Evolutionary conservation across 37 sponge, comb jelly and placozoan genomes (phyloP).

Genomic region (Geodia barretti): DNA sequence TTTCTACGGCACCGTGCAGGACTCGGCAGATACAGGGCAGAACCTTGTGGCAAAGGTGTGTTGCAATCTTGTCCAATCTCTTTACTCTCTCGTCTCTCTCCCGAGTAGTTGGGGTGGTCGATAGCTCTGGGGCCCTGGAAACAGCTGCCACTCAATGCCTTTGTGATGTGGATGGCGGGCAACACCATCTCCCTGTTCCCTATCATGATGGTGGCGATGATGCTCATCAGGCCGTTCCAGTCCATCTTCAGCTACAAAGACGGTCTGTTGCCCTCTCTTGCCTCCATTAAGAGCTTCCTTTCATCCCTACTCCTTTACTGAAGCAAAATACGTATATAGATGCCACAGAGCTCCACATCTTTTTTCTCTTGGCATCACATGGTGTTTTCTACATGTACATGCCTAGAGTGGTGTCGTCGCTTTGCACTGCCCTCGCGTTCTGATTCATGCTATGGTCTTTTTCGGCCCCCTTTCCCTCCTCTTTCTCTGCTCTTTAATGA

Average conservation of each 20-base stretch:
- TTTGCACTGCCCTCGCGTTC: too few relatives aligned
- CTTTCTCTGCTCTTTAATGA: not conserved
- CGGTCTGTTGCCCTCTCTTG: slow-evolving; percentile 26
- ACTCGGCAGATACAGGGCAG: slow-evolving; percentile 23
- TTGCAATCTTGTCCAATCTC: not conserved
- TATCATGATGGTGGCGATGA: slow-evolving; percentile 99
- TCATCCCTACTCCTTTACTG: too few relatives aligned
- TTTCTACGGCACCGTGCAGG: slow-evolving; percentile 22
- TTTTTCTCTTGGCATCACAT: too few relatives aligned
- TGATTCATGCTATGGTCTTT: too few relatives aligned
- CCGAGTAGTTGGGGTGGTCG: slow-evolving; percentile 87
- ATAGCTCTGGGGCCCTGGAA: slow-evolving; percentile 96
- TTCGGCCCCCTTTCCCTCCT: too few relatives aligned
- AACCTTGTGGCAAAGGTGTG: slow-evolving; percentile 57
- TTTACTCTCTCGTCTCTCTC: not conserved
- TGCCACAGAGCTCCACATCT: not conserved
- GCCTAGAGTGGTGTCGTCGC: not conserved
- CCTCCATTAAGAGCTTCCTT: not conserved
- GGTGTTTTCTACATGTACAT: not conserved
- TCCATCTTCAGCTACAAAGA: slow-evolving; percentile 80
- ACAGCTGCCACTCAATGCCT: slow-evolving; percentile 96
- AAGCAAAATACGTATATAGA: not conserved
- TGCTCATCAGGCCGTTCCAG: slow-evolving; percentile 86
- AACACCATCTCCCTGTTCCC: slow-evolving; percentile 95
- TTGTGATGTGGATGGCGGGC: slow-evolving; percentile 96